phyloP scores from a whole-genome alignment of 2,888 invertebrate species.

The Phalera bucephala region DNA sequence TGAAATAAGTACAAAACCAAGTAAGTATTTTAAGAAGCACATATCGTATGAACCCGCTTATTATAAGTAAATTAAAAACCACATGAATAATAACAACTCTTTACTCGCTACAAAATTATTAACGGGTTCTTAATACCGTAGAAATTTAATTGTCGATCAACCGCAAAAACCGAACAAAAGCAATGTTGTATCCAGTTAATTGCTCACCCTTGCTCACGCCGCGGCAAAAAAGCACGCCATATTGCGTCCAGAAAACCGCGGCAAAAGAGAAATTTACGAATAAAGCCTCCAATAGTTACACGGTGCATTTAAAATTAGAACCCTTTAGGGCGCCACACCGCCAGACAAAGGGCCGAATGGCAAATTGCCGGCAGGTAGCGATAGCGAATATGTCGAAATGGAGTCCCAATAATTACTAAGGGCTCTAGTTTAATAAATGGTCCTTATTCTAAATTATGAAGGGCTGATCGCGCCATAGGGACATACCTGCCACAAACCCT shows the following conservation, averaged over 20 bases:
- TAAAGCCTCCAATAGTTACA: conserved; percentile 79
- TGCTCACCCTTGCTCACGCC: conserved; percentile 67
- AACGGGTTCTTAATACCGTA: conserved; percentile 23
- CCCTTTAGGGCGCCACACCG: conserved; percentile 83
- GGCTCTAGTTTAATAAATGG: conserved; percentile 81
- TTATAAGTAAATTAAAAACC: no score
- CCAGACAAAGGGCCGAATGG: conserved; percentile 80
- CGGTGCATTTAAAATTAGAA: conserved; percentile 81
- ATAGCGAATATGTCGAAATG: conserved; percentile 79
- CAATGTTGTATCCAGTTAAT: conserved; percentile 68
- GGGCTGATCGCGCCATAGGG: conserved; percentile 79
- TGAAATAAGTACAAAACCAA: no score
- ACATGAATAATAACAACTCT: no score
- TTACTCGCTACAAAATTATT: conserved; percentile 6
- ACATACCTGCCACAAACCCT: conserved; percentile 77
- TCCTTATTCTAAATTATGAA: conserved; percentile 79
- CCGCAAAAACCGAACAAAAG: conserved; percentile 69
- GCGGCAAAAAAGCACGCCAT: conserved; percentile 69
- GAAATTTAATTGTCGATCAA: conserved; percentile 56
- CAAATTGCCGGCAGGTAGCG: conserved; percentile 82
- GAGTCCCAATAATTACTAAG: conserved; percentile 77
- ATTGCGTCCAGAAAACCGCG: conserved; percentile 80
- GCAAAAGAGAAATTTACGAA: conserved; percentile 80
- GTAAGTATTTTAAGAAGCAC: no score
- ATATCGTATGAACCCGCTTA: no score